Base-by-base conservation (phyloP, 2,113 vertebrate species). In the Cyphomyrus plagiostoma region DNA sequence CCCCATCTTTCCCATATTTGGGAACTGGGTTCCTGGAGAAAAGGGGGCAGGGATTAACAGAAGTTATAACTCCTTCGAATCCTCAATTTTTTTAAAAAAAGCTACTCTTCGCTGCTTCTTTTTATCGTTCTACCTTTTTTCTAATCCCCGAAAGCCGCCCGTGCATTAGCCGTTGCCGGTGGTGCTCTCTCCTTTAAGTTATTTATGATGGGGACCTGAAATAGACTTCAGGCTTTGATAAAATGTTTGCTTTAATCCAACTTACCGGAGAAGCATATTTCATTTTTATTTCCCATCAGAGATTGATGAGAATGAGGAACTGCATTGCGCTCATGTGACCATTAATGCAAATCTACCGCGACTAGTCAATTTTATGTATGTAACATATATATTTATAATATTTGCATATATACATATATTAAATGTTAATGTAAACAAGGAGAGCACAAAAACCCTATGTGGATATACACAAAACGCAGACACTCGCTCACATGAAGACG, bases 121-220 rank as follows among this genome's bases (percentile, higher is more conserved):
- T 50, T 89, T 53, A 23, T 80, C 88, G n/a, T 23, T 58, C 13
- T 53, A 42, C 53, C 87, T 56, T 89, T 90, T 84, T 70, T 82
- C 52, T 91, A 91, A 93, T 93, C 90, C 88, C 90, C 84, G 53
- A 88, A 90, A 91, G 30, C 56, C 80, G 92, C 91, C 86, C 39
- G 45, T 48, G 90, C 88, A 91, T 93, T 92, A 91, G 92, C 82
- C n/a, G 35, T n/a, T 45, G 53, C 53, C 21, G 21, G 86, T 42
- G 50, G 6, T 58, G 50, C 39, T 58, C 49, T 58, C 30, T 56
- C 88, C 86, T 80, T 92, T 94, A 92, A 94, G 90, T 94, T 94
- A 94, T 94, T 95, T 89, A 95, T 94, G 92, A 93, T 89, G 89
- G 39, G 45, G 89, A 92, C 93, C 91, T 93, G 91, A 93, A 94